These are phyloP conservation scores for Campoletis sonorensis DNA, from an alignment of 1,140 invertebrate species.

Conservation along the genomic window DNA sequence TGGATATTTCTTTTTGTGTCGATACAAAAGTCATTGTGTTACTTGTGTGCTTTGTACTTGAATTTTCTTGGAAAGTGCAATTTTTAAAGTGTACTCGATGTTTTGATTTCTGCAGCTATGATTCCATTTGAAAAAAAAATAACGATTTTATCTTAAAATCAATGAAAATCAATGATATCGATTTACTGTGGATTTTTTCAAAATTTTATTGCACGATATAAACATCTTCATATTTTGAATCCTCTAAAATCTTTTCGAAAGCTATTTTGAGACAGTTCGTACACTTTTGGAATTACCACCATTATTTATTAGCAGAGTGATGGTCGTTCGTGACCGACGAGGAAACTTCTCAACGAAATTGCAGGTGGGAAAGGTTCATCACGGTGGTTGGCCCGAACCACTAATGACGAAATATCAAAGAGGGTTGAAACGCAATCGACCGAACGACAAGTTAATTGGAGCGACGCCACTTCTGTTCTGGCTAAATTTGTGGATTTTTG, in stretches of 20 bases:
- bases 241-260: background rate
- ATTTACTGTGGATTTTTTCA: no score
- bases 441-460: constrained; percentile 61
- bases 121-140: no score
- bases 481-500: background rate
- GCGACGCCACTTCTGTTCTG: background rate
- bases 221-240: background rate
- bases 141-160: no score
- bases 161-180: no score
- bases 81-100: no score
- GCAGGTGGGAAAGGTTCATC: constrained; percentile 67
- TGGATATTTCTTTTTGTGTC: background rate
- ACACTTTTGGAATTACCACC: background rate
- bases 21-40: background rate
- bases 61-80: no score
- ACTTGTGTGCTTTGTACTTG: background rate
- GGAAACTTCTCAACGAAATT: constrained; percentile 52
- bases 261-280: background rate
- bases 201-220: no score
- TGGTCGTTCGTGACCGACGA: background rate
- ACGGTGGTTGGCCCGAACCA: constrained; percentile 56
- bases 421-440: background rate
- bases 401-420: constrained; percentile 65
- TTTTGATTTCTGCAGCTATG: no score
- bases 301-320: background rate